Conservation (phyloP, 2,113 vertebrate genomes). For the Phocoena sinus region DNA sequence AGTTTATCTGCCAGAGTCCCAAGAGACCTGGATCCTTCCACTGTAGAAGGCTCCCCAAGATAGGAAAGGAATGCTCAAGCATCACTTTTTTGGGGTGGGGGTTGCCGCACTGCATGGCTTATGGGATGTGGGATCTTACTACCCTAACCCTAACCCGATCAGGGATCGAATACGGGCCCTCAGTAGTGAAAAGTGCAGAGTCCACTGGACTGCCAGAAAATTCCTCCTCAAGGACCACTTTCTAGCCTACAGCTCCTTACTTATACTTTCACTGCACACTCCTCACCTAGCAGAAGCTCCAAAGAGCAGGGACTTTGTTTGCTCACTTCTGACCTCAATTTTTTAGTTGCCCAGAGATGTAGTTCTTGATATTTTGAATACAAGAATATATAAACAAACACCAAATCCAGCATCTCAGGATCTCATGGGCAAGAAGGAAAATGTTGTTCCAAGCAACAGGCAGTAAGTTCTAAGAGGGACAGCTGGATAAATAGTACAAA, state of each 20-base stretch:
- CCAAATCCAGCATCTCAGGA: neutral
- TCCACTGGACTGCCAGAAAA: no score
- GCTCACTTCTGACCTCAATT: neutral
- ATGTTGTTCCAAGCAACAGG: slow-evolving; percentile 62
- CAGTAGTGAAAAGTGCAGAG: fast-evolving
- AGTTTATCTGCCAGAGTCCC: neutral
- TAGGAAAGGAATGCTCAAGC: neutral
- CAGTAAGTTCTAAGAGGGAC: slow-evolving; percentile 44
- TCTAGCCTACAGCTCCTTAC: neutral
- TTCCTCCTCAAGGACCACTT: neutral
- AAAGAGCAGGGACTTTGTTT: neutral
- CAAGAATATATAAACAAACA: slow-evolving; percentile 51
- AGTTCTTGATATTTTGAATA: slow-evolving; percentile 37
- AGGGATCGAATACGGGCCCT: no score
- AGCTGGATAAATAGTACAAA: slow-evolving; percentile 68
- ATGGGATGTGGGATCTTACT: no score
- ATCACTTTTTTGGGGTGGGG: neutral
- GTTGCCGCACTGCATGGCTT: no score
- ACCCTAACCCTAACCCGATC: no score
- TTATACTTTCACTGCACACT: neutral
- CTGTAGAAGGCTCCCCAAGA: neutral
- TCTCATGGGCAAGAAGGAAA: slow-evolving; percentile 6
- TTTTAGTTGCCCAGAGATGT: neutral
- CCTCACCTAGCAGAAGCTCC: neutral
- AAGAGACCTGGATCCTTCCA: neutral